Base-by-base conservation (phyloP, 2,113 vertebrate species). In the Aramus guarauna region DNA sequence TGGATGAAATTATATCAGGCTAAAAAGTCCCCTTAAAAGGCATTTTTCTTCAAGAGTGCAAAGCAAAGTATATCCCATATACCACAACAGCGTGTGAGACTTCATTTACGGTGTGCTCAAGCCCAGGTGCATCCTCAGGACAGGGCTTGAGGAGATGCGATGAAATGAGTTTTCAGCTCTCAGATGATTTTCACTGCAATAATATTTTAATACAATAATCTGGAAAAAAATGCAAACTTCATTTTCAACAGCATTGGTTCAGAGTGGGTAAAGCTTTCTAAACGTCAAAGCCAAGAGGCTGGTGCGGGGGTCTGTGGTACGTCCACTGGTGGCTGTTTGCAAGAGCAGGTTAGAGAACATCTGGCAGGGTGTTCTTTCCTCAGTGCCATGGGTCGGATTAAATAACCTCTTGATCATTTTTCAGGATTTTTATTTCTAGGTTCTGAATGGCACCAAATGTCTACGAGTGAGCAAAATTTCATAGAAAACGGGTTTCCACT, bases 61-160 rank as follows among this genome's bases (percentile, higher is more conserved):
- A 41, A 53, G 62, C 47, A 12, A 21, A 2, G 17, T 11, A 2
- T 8, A 36, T 21, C 24, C n/a, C 34, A 7, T 3, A 2, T 6
- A 9, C 20, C 45, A 12, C 2, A 3, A 9, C 0, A 3, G 22
- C 9, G 23, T 8, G 2, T 1, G 27, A 32, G 59, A 12, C 45
- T 59, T 52, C 4, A 17, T 7, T 15, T 8, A 8, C 2, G 1
- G 1, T 1, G 4, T 32, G 41, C 18, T 43, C 11, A 18, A 30
- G 15, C 20, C 36, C 68, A 12, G n/a, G 15, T 36, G 53, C 14
- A 10, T 8, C 34, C 62, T 68, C 27, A 32, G 62, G 30, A 11
- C 11, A 48, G 15, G 32, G 32, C 20, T 37, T 7, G 21, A 71
- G 63, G 41, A 72, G 34, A 8, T 9, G 45, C 0, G 7, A 26